Conservation (phyloP, 2,888 invertebrate species). For the Meiosimyza platycephala region DNA sequence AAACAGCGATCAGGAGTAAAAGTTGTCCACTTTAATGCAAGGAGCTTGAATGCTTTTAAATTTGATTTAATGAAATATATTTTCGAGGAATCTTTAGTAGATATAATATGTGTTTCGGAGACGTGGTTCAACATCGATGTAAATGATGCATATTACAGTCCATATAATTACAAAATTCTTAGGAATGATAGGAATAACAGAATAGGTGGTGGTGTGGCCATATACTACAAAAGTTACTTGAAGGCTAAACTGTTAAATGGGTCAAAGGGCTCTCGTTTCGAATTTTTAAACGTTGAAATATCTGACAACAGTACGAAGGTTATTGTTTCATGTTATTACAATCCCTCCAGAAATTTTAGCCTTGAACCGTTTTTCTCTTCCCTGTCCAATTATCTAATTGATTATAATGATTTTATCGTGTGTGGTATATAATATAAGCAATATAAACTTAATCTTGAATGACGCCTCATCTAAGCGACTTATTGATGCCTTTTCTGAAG, state of each 20-base stretch:
- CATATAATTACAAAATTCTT: background rate
- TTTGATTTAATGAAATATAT: background rate
- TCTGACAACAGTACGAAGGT: background rate
- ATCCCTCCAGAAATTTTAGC: background rate
- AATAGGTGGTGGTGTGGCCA: background rate
- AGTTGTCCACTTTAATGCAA: background rate
- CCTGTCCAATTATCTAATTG: too few relatives aligned
- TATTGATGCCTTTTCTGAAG: too few relatives aligned
- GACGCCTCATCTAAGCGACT: too few relatives aligned
- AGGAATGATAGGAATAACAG: background rate
- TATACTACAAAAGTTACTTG: background rate
- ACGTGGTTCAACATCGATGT: background rate
- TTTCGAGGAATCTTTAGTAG: background rate
- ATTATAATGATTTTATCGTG: too few relatives aligned
- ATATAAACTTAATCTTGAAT: too few relatives aligned
- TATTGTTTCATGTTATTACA: background rate
- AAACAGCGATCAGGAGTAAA: too few relatives aligned
- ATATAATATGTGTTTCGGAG: background rate
- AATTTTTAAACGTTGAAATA: conserved; percentile 11
- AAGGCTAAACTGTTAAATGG: background rate
- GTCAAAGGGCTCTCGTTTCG: background rate
- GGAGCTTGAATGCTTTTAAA: background rate
- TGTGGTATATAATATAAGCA: too few relatives aligned
- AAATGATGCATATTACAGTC: background rate
- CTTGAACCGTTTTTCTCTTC: too few relatives aligned